phyloP scores from a whole-genome alignment of 2,797 vertebrate genomes.

The Fistularia commersonii region DNA sequence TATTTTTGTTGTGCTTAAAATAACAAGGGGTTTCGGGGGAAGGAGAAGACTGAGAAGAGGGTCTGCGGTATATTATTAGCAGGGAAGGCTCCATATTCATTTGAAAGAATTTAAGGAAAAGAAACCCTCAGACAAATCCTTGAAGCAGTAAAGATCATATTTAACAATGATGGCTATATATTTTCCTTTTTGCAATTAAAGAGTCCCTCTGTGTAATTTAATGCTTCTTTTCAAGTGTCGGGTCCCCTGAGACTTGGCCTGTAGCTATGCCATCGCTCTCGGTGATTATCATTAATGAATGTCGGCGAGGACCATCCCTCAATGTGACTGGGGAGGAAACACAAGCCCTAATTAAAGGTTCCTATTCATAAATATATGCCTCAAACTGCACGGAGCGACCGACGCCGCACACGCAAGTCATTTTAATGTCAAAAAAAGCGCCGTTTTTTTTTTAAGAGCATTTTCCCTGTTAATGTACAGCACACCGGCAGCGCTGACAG shows the following conservation, averaged over 20 bases:
- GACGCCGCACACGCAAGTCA: constrained; percentile 64
- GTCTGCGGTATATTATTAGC: constrained; percentile 17
- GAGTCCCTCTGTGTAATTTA: constrained; percentile 77
- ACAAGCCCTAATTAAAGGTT: constrained; percentile 76
- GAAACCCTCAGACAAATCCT: constrained; percentile 63
- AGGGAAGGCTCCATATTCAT: constrained; percentile 30
- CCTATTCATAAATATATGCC: constrained; percentile 78
- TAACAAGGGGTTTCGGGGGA: constrained; percentile 6
- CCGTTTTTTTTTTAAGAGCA: constrained; percentile 66
- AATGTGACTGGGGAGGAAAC: constrained; percentile 77
- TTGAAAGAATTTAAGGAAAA: constrained; percentile 45
- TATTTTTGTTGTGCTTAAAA: constrained; percentile 6
- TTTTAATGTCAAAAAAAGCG: constrained; percentile 70
- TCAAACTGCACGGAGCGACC: constrained; percentile 60
- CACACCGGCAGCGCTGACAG: constrained; percentile 42
- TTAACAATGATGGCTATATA: constrained; percentile 73
- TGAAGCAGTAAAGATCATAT: constrained; percentile 71
- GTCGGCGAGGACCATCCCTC: constrained; percentile 75
- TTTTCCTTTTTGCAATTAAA: constrained; percentile 75
- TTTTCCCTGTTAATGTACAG: constrained; percentile 56
- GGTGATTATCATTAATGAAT: constrained; percentile 80
- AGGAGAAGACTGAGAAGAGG: constrained; percentile 8
- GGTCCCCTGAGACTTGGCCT: constrained; percentile 72
- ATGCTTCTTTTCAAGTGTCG: constrained; percentile 77
- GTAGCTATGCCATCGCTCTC: constrained; percentile 74